phyloP scores from a whole-genome alignment of 2,888 invertebrate species.

The Agrotis ipsilon region DNA sequence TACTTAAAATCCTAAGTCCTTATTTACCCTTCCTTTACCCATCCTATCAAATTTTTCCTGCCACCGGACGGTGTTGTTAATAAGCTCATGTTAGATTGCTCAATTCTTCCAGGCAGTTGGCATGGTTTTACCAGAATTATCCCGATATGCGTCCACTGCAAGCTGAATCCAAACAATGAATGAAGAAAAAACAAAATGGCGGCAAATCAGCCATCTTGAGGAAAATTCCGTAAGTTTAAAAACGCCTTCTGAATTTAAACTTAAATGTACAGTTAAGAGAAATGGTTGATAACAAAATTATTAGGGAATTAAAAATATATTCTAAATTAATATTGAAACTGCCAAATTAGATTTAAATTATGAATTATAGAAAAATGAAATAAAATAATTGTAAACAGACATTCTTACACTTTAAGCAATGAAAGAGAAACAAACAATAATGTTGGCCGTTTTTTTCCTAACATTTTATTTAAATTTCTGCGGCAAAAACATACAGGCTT shows the following conservation, averaged over 20 bases:
- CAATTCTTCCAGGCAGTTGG: conserved; percentile 90
- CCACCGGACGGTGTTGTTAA: conserved; percentile 80
- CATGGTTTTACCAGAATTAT: conserved; percentile 91
- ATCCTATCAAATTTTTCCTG: conserved; percentile 58
- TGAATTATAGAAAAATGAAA: conserved; percentile 11
- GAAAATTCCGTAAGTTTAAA: conserved; percentile 47
- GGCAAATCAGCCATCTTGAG: conserved; percentile 14
- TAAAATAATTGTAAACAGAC: not conserved
- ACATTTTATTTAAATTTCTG: not conserved
- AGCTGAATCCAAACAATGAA: conserved; percentile 74
- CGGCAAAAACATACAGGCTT: not conserved
- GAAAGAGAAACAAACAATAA: not conserved
- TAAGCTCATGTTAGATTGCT: conserved; percentile 81
- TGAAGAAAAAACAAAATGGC: conserved; percentile 27
- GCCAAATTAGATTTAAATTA: conserved; percentile 8
- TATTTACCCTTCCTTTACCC: conserved; percentile 9
- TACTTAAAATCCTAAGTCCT: not conserved
- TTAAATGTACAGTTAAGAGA: conserved; percentile 1
- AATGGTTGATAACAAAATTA: conserved; percentile 23
- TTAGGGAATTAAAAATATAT: conserved; percentile 19
- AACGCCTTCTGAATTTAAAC: conserved; percentile 42
- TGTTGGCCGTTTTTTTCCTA: not conserved
- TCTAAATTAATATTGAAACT: conserved; percentile 30
- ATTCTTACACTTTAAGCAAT: not conserved
- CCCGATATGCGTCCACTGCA: conserved; percentile 91